phyloP scores from a whole-genome alignment of 1,140 invertebrate genomes.

The Trichonephila inaurata region DNA sequence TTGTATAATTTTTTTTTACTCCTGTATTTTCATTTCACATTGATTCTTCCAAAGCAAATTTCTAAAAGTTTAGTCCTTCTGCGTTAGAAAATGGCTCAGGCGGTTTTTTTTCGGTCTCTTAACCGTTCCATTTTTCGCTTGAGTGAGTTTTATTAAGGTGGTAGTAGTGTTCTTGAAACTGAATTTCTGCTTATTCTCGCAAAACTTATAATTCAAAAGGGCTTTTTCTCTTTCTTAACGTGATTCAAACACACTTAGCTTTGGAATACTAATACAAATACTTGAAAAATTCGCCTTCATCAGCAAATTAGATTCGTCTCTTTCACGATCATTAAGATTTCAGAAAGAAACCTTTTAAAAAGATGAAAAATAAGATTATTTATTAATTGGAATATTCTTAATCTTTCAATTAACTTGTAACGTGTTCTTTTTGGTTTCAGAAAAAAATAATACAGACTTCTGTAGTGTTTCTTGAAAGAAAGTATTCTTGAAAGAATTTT shows the following conservation, averaged over 20 bases:
- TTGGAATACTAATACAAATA: constrained; percentile 36
- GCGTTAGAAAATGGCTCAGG: neutral
- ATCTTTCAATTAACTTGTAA: constrained; percentile 4
- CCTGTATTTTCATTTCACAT: constrained; percentile 13
- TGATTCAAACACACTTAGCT: neutral
- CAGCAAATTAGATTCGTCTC: constrained; percentile 14
- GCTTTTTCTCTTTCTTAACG: neutral
- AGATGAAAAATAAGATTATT: neutral
- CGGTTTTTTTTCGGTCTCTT: neutral
- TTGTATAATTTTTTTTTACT: neutral
- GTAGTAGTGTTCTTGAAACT: neutral
- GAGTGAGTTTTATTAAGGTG: constrained; percentile 37
- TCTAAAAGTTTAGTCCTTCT: neutral
- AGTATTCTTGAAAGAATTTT: neutral
- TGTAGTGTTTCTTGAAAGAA: neutral
- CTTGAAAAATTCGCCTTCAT: constrained; percentile 3
- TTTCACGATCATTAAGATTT: constrained; percentile 10
- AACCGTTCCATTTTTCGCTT: constrained; percentile 32
- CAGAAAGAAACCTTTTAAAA: neutral
- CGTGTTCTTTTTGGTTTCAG: neutral
- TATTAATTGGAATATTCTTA: neutral
- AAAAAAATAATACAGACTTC: neutral
- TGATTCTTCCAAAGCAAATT: neutral
- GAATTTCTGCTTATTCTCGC: constrained; percentile 42
- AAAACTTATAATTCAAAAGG: constrained; percentile 46